Evolutionary conservation across 2,797 vertebrate genomes (phyloP).

Genomic region (Propithecus perrieri): DNA sequence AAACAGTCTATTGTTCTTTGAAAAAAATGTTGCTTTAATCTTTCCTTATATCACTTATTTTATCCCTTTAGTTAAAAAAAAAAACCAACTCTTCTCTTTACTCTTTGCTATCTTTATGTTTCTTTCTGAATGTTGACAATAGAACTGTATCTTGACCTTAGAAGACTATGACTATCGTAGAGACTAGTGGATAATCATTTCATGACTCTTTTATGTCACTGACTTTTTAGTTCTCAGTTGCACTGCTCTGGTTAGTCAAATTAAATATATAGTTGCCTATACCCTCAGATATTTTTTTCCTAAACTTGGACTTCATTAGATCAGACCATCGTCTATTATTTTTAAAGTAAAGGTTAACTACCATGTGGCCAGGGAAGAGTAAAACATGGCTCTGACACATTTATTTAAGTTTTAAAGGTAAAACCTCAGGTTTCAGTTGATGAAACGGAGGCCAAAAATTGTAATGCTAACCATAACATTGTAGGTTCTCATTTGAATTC

Average conservation of each 20-base stretch:
- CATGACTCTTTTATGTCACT: not conserved
- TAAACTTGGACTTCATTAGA: not conserved
- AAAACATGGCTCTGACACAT: not conserved
- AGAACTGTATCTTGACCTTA: not conserved
- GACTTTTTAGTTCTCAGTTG: not conserved
- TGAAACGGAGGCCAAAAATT: not conserved
- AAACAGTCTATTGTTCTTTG: not conserved
- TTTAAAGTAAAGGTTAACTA: not conserved
- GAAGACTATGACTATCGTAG: not conserved
- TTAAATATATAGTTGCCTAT: not conserved
- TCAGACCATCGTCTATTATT: not conserved
- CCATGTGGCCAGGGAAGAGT: not conserved
- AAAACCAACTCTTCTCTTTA: not conserved
- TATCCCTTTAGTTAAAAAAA: not conserved
- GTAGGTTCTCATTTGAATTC: not conserved
- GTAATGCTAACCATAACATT: not conserved
- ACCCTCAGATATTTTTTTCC: not conserved
- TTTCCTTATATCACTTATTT: not conserved
- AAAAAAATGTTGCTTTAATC: not conserved
- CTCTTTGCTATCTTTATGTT: not conserved
- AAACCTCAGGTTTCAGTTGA: not conserved
- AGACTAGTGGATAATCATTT: not conserved
- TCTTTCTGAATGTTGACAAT: not conserved
- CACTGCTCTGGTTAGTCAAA: not conserved
- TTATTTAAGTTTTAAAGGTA: constrained; percentile 31